These are phyloP conservation scores for Cetoscarus ocellatus DNA, from an alignment of 2,797 vertebrate genomes.

Conservation along the genomic window DNA sequence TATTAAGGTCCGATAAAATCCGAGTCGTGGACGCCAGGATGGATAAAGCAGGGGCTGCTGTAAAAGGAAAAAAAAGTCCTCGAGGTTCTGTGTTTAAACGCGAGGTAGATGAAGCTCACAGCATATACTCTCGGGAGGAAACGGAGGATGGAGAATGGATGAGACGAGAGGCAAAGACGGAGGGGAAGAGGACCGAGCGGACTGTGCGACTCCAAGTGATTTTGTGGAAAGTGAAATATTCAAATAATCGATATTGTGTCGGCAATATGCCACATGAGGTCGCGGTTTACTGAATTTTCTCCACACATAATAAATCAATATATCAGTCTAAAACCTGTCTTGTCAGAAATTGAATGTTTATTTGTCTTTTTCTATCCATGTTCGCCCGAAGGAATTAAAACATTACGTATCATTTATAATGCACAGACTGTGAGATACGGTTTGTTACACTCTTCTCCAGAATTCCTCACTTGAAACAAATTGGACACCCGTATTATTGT, in stretches of 20 bases:
- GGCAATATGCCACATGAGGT: slow-evolving; percentile 50
- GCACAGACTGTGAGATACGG: no score
- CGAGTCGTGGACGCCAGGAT: slow-evolving; percentile 14
- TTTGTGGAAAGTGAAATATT: slow-evolving; percentile 67
- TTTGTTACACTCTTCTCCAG: no score
- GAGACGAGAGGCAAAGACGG: slow-evolving; percentile 19
- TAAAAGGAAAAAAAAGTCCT: slow-evolving; percentile 45
- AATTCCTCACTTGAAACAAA: no score
- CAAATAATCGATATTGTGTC: slow-evolving; percentile 71
- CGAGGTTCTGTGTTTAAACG: slow-evolving; percentile 21
- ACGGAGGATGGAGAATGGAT: slow-evolving; percentile 35
- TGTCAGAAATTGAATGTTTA: neutral
- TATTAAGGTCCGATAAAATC: slow-evolving; percentile 48
- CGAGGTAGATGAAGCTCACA: slow-evolving; percentile 45
- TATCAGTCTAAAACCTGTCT: neutral
- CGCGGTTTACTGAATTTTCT: slow-evolving; percentile 20
- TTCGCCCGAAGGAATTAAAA: neutral
- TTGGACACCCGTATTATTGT: no score
- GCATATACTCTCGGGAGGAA: slow-evolving; percentile 31
- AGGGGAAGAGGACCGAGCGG: slow-evolving; percentile 34
- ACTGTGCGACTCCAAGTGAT: slow-evolving; percentile 53
- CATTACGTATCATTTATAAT: no score
- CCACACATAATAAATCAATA: slow-evolving; percentile 11
- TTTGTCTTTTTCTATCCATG: slow-evolving; percentile 27
- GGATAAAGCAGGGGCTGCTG: slow-evolving; percentile 22